These are phyloP conservation scores for Sebastes nivosus DNA, from an alignment of 2,797 vertebrate genomes.

Conservation along the genomic window DNA sequence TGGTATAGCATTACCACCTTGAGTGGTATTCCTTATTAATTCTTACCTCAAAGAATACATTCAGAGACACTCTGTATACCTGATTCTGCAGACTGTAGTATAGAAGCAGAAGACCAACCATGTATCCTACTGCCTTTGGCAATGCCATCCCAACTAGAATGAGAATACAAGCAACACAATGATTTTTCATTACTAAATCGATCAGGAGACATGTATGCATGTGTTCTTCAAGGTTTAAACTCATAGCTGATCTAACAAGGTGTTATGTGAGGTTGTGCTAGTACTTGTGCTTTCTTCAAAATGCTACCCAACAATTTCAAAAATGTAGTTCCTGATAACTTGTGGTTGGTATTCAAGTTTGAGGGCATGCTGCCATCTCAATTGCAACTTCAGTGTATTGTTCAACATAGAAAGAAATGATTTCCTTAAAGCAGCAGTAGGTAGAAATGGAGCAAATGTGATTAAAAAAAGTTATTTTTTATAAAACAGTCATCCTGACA, in stretches of 20 bases:
- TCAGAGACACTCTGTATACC: background rate
- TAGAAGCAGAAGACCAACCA: constrained; percentile 33
- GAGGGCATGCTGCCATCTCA: background rate
- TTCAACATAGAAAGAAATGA: too few species aligned
- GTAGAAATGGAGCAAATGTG: too few species aligned
- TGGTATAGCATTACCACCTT: background rate
- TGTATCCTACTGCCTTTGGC: background rate
- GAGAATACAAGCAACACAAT: background rate
- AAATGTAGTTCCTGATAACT: background rate
- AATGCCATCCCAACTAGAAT: constrained; percentile 43
- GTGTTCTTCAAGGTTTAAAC: too few species aligned
- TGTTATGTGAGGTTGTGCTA: background rate
- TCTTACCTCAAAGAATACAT: constrained; percentile 25
- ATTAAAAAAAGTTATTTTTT: too few species aligned
- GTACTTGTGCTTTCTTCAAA: background rate
- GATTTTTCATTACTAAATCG: background rate
- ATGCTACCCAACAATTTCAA: background rate
- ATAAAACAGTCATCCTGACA: too few species aligned
- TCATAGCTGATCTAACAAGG: too few species aligned
- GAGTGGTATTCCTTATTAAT: background rate
- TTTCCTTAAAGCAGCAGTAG: too few species aligned
- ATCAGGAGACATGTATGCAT: background rate
- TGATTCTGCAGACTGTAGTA: constrained; percentile 15
- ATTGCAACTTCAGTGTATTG: too few species aligned
- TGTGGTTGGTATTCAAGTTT: background rate